Evolutionary conservation across 2,113 vertebrate species (phyloP).

Genomic region (Vanacampus margaritifer): DNA sequence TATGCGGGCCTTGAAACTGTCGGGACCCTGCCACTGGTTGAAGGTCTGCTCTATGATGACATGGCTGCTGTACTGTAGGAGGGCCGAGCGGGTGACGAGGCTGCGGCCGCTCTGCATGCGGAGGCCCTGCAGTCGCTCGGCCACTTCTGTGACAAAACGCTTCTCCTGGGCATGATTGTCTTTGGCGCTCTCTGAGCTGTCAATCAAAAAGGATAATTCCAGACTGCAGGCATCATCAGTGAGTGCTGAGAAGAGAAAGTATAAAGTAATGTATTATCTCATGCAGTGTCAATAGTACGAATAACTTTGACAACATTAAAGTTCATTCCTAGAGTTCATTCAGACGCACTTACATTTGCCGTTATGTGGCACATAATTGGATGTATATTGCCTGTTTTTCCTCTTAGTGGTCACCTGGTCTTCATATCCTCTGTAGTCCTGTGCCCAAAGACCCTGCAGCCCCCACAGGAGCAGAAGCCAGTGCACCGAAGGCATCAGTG

Average conservation of each 20-base stretch:
- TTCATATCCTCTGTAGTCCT: constrained; percentile 72
- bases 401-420: constrained; percentile 59
- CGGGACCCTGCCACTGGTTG: constrained; percentile 78
- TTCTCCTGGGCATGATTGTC: constrained; percentile 86
- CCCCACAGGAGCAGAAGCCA: constrained; percentile 77
- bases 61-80: constrained; percentile 90
- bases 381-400: constrained; percentile 63
- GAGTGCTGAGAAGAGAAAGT: constrained; percentile 36
- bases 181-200: constrained; percentile 89
- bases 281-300: no score
- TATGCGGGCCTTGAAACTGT: constrained; percentile 77
- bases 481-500: constrained; percentile 52
- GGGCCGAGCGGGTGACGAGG: constrained; percentile 76
- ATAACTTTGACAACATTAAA: no score
- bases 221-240: constrained; percentile 77
- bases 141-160: constrained; percentile 76
- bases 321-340: background rate
- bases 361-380: constrained; percentile 68
- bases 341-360: constrained; percentile 51
- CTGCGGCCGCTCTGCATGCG: constrained; percentile 73
- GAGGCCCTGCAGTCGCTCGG: constrained; percentile 73
- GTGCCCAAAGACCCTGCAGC: constrained; percentile 66
- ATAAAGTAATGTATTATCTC: no score
- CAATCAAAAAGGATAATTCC: constrained; percentile 85
- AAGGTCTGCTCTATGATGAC: constrained; percentile 84